Percentiles rank a stretch among this genome's conserved stretches.
These are phyloP conservation scores for Drosophila antonietae DNA, from an alignment of 2,888 invertebrate genomes.

Conservation along the genomic window DNA sequence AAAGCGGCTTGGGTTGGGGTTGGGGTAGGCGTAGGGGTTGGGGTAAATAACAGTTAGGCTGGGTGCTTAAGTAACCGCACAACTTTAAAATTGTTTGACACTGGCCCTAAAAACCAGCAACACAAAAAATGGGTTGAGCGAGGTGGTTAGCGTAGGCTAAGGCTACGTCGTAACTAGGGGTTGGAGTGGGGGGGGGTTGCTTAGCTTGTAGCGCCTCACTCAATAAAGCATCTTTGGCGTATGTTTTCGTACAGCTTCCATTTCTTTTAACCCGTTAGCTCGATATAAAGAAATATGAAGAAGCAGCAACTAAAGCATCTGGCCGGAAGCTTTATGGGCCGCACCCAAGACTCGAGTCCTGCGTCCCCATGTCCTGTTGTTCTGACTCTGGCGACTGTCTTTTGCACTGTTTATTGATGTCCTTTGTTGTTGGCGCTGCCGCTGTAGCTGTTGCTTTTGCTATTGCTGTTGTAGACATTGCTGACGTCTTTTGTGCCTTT, in stretches of 20 bases:
- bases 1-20: too few species aligned
- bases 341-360: slow-evolving; percentile 21
- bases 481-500: slow-evolving; percentile 79
- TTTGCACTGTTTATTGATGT: slow-evolving; percentile 76
- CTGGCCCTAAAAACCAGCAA: slow-evolving; percentile 16
- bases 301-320: slow-evolving; percentile 46
- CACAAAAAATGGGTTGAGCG: not conserved
- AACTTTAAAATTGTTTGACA: slow-evolving; percentile 76
- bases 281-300: slow-evolving; percentile 57
- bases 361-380: slow-evolving; percentile 13
- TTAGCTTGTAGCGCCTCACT: slow-evolving; percentile 24
- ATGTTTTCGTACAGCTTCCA: slow-evolving; percentile 41
- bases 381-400: slow-evolving; percentile 63
- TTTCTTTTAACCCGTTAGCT: slow-evolving; percentile 25
- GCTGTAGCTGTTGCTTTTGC: slow-evolving; percentile 13
- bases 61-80: slow-evolving; percentile 69
- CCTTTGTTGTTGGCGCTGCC: slow-evolving; percentile 40
- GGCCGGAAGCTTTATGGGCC: slow-evolving; percentile 63
- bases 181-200: not conserved
- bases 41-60: slow-evolving; percentile 40
- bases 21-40: too few species aligned
- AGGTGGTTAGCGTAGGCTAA: not conserved
- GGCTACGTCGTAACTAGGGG: not conserved
- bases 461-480: slow-evolving; percentile 66
- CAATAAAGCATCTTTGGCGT: slow-evolving; percentile 78